Percentiles rank a stretch among this genome's conserved stretches.
These are phyloP conservation scores for Perdita meconis DNA, from an alignment of 2,888 invertebrate genomes.

Conservation along the genomic window DNA sequence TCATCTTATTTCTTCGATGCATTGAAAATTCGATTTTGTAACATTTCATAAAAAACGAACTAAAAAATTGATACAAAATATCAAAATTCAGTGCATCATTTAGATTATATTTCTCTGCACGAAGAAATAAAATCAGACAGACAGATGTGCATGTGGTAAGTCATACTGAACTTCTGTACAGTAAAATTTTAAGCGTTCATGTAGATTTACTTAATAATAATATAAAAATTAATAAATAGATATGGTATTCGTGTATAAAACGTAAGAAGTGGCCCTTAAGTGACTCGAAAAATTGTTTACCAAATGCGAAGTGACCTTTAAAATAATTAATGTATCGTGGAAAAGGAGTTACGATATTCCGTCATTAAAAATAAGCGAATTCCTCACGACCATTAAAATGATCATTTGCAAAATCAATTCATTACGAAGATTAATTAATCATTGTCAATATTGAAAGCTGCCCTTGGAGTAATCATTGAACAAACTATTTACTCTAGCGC, in stretches of 20 bases:
- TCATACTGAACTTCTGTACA: constrained; percentile 24
- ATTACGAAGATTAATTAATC: neutral
- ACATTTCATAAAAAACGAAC: neutral
- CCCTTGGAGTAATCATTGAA: neutral
- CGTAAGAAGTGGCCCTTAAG: constrained; percentile 28
- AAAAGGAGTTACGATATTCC: constrained; percentile 10
- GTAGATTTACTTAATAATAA: constrained; percentile 29
- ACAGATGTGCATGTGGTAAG: constrained; percentile 8
- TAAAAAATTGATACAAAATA: neutral
- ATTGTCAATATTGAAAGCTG: constrained; percentile 1
- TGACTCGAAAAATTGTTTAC: constrained; percentile 32
- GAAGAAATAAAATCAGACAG: constrained; percentile 2
- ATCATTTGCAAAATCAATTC: neutral
- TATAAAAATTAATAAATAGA: constrained; percentile 54
- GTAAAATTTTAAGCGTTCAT: constrained; percentile 35
- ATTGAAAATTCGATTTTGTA: neutral
- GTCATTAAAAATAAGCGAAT: constrained; percentile 38
- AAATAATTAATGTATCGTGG: constrained; percentile 10
- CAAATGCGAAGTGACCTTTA: constrained; percentile 20
- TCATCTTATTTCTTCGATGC: constrained; percentile 2
- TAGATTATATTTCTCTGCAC: neutral
- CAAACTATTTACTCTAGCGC: neutral
- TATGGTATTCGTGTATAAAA: constrained; percentile 22
- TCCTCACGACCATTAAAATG: constrained; percentile 15
- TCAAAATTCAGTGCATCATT: constrained; percentile 4